phyloP scores from a whole-genome alignment of 2,797 vertebrate genomes.

The Xenops minutus region DNA sequence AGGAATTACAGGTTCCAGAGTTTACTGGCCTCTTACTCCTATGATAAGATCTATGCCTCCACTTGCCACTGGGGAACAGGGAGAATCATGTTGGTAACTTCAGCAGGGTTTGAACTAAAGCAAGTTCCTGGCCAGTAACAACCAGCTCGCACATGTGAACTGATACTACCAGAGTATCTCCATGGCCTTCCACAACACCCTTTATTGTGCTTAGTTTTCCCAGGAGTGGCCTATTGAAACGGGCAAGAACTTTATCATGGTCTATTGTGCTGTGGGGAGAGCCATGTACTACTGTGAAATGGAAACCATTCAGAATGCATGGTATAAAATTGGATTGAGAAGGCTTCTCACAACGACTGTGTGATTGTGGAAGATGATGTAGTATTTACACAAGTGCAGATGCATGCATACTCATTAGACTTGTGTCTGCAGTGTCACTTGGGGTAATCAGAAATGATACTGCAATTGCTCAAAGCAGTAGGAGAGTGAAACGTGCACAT shows the following conservation, averaged over 20 bases:
- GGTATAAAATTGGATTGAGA: not conserved
- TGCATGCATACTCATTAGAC: accelerated
- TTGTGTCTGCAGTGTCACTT: not conserved
- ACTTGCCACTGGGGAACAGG: not conserved
- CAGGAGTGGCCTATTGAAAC: not conserved
- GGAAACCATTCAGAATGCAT: not conserved
- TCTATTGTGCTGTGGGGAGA: not conserved
- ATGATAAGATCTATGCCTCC: not conserved
- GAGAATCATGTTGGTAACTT: not conserved
- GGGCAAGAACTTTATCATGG: accelerated
- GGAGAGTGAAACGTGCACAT: not conserved
- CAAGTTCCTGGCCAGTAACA: not conserved
- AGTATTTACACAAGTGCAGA: not conserved
- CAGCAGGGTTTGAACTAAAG: not conserved
- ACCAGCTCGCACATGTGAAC: not conserved
- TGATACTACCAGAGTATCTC: not conserved
- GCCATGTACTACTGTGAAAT: accelerated
- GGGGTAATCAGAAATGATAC: not conserved
- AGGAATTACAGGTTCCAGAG: not conserved
- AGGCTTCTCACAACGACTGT: not conserved
- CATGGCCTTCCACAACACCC: not conserved
- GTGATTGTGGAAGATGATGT: not conserved
- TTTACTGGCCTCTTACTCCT: not conserved
- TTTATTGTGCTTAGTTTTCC: not conserved
- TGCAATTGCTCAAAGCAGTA: not conserved